These are phyloP conservation scores for Lamproptera curius DNA, from an alignment of 2,888 invertebrate species.

Conservation along the genomic window DNA sequence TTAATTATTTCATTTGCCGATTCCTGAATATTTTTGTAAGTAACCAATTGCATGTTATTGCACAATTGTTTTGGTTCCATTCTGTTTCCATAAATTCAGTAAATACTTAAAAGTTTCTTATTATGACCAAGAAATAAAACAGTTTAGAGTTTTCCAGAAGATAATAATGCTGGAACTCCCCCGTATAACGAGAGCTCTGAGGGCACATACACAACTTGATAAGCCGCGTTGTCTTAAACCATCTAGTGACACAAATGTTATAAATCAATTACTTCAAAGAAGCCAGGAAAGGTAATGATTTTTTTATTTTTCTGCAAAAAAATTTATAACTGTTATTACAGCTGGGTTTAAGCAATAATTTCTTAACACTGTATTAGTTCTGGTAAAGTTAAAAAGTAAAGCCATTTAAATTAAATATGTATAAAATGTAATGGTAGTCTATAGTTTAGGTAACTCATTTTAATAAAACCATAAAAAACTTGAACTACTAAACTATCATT, in stretches of 20 bases:
- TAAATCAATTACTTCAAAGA: slow-evolving; percentile 18
- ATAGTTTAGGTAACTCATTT: too few species aligned
- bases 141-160: slow-evolving; percentile 11
- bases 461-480: too few species aligned
- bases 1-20: not conserved
- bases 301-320: slow-evolving; percentile 4
- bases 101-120: too few species aligned
- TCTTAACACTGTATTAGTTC: too few species aligned
- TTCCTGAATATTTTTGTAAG: not conserved
- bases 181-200: slow-evolving; percentile 81
- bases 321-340: too few species aligned
- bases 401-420: too few species aligned
- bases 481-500: too few species aligned
- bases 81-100: not conserved
- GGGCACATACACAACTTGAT: slow-evolving; percentile 79
- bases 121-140: too few species aligned
- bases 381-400: too few species aligned
- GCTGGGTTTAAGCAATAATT: too few species aligned
- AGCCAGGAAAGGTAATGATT: slow-evolving; percentile 30
- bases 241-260: slow-evolving; percentile 35
- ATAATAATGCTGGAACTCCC: slow-evolving; percentile 70
- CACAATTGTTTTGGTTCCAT: not conserved
- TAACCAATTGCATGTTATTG: not conserved
- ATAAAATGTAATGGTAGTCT: too few species aligned
- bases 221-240: slow-evolving; percentile 66